Percentiles rank a stretch among this genome's conserved stretches.
Evolutionary conservation across 2,888 invertebrate species (phyloP).

Genomic region (Clunio marinus): DNA sequence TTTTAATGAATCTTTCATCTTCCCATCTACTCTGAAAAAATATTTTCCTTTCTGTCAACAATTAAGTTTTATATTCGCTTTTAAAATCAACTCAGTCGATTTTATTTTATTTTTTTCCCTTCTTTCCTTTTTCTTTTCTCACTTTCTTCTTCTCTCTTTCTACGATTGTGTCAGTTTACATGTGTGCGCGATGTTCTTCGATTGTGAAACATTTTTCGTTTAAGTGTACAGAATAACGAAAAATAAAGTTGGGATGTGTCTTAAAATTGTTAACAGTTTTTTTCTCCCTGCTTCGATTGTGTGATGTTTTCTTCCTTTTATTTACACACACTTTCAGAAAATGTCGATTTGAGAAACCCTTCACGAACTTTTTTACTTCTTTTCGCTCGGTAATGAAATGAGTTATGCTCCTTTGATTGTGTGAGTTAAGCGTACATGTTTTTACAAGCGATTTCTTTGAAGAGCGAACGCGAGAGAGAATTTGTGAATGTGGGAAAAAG

Average conservation of each 20-base stretch:
- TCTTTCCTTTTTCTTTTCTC: neutral
- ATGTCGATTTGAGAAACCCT: neutral
- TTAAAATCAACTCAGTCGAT: slow-evolving; percentile 23
- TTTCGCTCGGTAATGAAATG: neutral
- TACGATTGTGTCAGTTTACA: neutral
- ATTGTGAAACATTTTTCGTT: too few species aligned
- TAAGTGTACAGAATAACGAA: too few species aligned
- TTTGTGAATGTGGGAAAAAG: slow-evolving; percentile 1
- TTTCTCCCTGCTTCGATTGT: neutral
- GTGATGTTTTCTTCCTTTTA: neutral
- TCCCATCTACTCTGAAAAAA: neutral
- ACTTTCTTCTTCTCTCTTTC: neutral
- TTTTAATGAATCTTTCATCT: slow-evolving; percentile 35
- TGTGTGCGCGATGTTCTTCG: neutral
- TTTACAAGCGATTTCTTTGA: too few species aligned
- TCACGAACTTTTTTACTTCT: neutral
- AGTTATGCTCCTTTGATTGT: neutral
- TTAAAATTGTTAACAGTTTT: too few species aligned
- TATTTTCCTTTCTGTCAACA: slow-evolving; percentile 31
- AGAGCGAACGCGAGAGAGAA: slow-evolving; percentile 3
- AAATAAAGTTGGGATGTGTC: neutral
- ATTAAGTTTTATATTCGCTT: slow-evolving; percentile 28
- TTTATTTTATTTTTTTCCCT: slow-evolving; percentile 19
- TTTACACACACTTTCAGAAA: neutral
- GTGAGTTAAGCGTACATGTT: neutral